These are phyloP conservation scores for Agrochola circellaris DNA, from an alignment of 2,888 invertebrate genomes.

Conservation along the genomic window DNA sequence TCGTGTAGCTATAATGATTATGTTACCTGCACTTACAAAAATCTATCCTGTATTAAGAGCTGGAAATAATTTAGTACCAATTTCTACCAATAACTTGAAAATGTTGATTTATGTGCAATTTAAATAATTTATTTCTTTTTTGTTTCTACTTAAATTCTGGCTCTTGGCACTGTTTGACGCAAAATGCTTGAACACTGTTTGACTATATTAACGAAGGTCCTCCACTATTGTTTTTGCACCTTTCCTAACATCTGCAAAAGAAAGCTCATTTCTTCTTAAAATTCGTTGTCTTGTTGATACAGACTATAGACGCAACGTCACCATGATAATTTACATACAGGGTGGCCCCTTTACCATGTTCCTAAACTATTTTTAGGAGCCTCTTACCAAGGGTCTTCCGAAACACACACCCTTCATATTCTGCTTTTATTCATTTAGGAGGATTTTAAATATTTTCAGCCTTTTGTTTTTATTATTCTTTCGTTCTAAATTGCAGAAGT, in stretches of 20 bases:
- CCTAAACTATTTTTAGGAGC: background rate
- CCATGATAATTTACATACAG: background rate
- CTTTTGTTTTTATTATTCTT: background rate
- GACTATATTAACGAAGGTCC: conserved; percentile 5
- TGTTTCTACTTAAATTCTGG: conserved; percentile 8
- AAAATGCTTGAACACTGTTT: conserved; percentile 20
- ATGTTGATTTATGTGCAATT: conserved; percentile 9
- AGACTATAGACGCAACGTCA: background rate
- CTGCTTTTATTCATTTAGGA: background rate
- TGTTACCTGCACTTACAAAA: conserved; percentile 7
- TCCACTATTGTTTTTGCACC: conserved; percentile 5
- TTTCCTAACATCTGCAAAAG: background rate
- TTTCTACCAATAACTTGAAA: conserved; percentile 1
- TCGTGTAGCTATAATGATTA: background rate
- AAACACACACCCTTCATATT: background rate
- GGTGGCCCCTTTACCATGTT: background rate
- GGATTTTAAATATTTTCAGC: background rate
- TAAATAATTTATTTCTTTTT: background rate
- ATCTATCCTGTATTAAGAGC: conserved; percentile 1
- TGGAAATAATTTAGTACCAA: conserved; percentile 5
- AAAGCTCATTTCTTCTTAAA: background rate
- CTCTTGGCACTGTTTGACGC: conserved; percentile 22
- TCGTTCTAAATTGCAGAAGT: background rate
- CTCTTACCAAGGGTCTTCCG: background rate
- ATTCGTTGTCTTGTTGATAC: background rate